Percentiles rank a stretch among this genome's conserved stretches.
Evolutionary conservation across 53 echinoderm and acorn worm species (phyloP).

Genomic region (Arbacia lixula): DNA sequence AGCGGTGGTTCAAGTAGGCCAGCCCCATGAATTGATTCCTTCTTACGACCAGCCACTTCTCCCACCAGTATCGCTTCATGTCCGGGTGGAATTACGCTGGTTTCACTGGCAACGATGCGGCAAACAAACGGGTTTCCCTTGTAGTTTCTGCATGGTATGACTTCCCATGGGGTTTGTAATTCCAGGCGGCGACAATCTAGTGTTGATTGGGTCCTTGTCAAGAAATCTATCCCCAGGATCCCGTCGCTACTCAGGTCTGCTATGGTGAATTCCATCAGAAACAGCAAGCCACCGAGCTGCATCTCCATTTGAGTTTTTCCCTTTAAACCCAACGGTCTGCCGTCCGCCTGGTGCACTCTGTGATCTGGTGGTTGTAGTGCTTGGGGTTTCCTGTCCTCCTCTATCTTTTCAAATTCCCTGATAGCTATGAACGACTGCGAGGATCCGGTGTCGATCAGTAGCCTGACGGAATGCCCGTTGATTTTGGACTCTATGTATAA

Average conservation of each 20-base stretch:
- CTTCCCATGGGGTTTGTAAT: conserved; percentile 6
- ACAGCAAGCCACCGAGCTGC: neutral
- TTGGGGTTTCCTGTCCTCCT: neutral
- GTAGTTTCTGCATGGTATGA: neutral
- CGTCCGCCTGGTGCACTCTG: neutral
- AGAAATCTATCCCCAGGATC: conserved; percentile 2
- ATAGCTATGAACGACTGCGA: conserved; percentile 3
- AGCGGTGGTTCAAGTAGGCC: conserved; percentile 9
- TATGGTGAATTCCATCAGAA: neutral
- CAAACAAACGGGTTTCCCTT: neutral
- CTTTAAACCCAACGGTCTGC: neutral
- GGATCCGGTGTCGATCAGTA: conserved; percentile 33
- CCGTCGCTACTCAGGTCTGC: conserved; percentile 27
- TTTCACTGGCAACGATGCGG: conserved; percentile 11
- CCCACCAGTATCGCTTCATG: conserved; percentile 12
- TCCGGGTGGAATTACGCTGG: conserved; percentile 19
- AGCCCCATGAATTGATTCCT: too few relatives aligned
- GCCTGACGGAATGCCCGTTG: neutral
- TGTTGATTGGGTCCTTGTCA: neutral
- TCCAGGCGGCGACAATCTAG: neutral
- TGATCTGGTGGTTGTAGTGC: neutral
- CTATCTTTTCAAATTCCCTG: neutral
- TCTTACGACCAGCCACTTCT: too few relatives aligned
- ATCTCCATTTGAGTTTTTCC: neutral
- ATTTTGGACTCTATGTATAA: neutral